phyloP scores from a whole-genome alignment of 2,113 vertebrate genomes.

The Caracal caracal region DNA sequence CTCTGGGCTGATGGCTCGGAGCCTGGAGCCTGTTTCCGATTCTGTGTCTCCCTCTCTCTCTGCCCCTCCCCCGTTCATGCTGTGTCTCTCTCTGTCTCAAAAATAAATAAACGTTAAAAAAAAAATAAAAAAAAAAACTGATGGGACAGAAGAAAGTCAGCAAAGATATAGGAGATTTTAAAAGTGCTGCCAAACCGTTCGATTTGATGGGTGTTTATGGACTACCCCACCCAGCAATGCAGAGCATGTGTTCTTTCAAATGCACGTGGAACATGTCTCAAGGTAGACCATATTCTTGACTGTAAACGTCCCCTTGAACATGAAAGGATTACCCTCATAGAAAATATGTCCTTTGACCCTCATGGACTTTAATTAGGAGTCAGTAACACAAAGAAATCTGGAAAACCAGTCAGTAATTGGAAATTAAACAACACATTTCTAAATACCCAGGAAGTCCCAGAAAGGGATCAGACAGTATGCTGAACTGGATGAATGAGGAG shows the following conservation, averaged over 20 bases:
- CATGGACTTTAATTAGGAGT: neutral
- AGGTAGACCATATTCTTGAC: neutral
- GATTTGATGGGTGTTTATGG: neutral
- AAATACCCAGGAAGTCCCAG: neutral
- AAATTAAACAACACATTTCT: neutral
- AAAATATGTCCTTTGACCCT: neutral
- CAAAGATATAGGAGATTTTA: neutral
- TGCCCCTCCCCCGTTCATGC: no score
- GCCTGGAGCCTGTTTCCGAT: no score
- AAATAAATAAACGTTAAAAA: no score
- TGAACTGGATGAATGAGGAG: neutral
- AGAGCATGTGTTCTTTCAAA: neutral
- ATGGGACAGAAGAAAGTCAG: neutral
- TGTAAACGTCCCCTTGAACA: neutral
- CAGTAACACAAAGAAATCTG: neutral
- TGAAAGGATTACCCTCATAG: neutral
- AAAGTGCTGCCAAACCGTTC: neutral
- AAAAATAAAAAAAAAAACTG: no score
- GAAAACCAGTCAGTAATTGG: neutral
- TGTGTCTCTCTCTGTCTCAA: no score
- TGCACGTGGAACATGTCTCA: neutral
- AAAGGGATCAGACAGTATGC: neutral
- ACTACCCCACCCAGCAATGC: no score
- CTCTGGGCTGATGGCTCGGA: no score
- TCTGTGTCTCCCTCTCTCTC: no score